These are phyloP conservation scores for Hemithea aestivaria DNA, from an alignment of 2,888 invertebrate genomes.

Conservation along the genomic window DNA sequence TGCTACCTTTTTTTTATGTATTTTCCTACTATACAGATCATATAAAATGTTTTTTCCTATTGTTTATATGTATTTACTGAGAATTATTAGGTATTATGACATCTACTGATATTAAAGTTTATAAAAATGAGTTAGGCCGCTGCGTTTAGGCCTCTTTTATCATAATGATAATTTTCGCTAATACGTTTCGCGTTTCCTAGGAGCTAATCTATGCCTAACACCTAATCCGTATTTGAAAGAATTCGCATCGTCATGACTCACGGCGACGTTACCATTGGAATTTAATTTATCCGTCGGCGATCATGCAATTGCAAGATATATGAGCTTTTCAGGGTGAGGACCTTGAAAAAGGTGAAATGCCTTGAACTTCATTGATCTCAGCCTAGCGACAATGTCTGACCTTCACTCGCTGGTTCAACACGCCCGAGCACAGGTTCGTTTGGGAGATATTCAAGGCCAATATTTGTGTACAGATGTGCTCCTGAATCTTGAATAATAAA, in stretches of 20 bases:
- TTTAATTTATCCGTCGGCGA: no score
- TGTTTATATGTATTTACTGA: no score
- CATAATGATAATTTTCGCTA: constrained; percentile 26
- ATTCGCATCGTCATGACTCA: no score
- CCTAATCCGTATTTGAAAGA: no score
- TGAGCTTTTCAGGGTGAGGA: constrained; percentile 1
- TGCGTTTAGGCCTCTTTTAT: constrained; percentile 43
- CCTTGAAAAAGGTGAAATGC: constrained; percentile 3
- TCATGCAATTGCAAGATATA: not conserved
- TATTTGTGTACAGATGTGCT: not conserved
- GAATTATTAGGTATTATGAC: no score
- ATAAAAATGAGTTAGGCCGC: no score
- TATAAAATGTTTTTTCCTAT: no score
- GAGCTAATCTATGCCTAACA: constrained; percentile 5
- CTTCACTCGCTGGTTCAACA: constrained; percentile 57
- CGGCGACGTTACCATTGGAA: no score
- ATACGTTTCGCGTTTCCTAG: constrained; percentile 7
- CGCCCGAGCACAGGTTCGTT: constrained; percentile 33
- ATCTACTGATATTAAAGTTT: no score
- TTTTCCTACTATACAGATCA: no score
- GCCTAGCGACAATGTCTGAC: constrained; percentile 30
- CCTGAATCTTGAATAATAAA: no score
- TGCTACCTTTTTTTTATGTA: no score
- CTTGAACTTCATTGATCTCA: constrained; percentile 6
- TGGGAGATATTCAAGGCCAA: constrained; percentile 13